Conservation (phyloP, 2,888 invertebrate genomes). For the Teleiodes luculella region DNA sequence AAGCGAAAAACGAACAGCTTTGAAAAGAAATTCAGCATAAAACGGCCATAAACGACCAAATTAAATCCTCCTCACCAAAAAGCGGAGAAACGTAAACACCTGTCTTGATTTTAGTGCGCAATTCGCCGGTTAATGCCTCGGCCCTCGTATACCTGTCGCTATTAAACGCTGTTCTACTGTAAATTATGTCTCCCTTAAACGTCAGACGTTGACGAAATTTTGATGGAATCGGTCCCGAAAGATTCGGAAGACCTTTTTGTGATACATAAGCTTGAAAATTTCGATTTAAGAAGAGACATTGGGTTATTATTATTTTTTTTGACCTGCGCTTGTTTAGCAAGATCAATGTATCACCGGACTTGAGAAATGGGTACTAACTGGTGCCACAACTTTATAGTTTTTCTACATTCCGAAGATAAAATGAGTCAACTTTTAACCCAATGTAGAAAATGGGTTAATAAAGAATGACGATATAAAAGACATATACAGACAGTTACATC, state of each 20-base stretch:
- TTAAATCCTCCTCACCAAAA: neutral
- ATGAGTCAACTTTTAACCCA: too few relatives aligned
- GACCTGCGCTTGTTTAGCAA: too few relatives aligned
- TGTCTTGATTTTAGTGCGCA: slow-evolving; percentile 4
- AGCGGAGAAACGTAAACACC: slow-evolving; percentile 1
- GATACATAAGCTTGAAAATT: too few relatives aligned
- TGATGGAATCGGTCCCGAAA: neutral
- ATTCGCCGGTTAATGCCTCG: slow-evolving; percentile 3
- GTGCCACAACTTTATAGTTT: too few relatives aligned
- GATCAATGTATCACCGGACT: too few relatives aligned
- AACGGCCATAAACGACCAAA: neutral
- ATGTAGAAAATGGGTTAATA: too few relatives aligned
- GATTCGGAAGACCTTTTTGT: neutral
- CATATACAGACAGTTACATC: too few relatives aligned
- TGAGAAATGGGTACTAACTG: too few relatives aligned
- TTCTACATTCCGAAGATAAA: too few relatives aligned
- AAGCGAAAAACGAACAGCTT: neutral
- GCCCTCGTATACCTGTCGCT: slow-evolving; percentile 2
- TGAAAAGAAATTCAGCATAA: neutral
- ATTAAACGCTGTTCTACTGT: slow-evolving; percentile 1
- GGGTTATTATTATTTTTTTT: too few relatives aligned
- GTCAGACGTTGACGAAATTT: slow-evolving; percentile 1
- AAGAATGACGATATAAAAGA: too few relatives aligned
- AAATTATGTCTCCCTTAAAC: slow-evolving; percentile 5
- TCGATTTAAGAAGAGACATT: too few relatives aligned